These are phyloP conservation scores for Andrena chrysosceles DNA, from an alignment of 2,888 invertebrate genomes.

Conservation along the genomic window DNA sequence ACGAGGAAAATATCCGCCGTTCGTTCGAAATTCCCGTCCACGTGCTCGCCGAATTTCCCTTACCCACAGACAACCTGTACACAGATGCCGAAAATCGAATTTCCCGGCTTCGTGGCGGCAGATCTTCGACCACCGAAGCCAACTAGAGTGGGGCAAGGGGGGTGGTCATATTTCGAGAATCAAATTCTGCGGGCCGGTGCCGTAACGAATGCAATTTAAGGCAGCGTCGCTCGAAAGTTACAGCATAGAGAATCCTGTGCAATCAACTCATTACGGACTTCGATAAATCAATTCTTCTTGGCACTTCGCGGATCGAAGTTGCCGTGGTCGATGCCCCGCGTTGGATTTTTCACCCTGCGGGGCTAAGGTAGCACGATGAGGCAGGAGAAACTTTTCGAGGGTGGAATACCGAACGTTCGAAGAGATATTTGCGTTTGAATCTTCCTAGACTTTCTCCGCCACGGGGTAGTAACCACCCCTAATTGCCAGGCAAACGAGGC, in stretches of 20 bases:
- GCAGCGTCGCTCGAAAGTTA: constrained; percentile 61
- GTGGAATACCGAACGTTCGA: background rate
- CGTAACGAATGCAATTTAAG: constrained; percentile 70
- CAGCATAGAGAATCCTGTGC: constrained; percentile 62
- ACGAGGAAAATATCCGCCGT: constrained; percentile 2
- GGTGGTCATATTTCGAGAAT: constrained; percentile 67
- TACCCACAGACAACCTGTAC: constrained; percentile 50
- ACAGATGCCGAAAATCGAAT: constrained; percentile 68
- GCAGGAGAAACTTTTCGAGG: constrained; percentile 16
- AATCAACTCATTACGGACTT: constrained; percentile 71
- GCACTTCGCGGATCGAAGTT: constrained; percentile 50
- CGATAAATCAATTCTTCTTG: constrained; percentile 65
- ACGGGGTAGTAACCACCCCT: background rate
- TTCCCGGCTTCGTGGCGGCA: constrained; percentile 48
- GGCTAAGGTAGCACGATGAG: background rate
- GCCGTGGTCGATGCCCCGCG: constrained; percentile 5
- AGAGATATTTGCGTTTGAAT: background rate
- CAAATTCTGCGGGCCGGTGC: constrained; percentile 62
- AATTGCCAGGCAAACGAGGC: constrained; percentile 7
- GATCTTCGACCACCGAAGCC: constrained; percentile 33
- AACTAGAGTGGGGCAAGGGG: background rate
- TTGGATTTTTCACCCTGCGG: constrained; percentile 1
- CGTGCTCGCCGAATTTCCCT: constrained; percentile 47
- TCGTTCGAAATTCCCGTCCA: constrained; percentile 43
- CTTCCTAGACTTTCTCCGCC: constrained; percentile 1